Evolutionary conservation across 2,888 invertebrate genomes (phyloP).

Genomic region (Epistrophe eligans): DNA sequence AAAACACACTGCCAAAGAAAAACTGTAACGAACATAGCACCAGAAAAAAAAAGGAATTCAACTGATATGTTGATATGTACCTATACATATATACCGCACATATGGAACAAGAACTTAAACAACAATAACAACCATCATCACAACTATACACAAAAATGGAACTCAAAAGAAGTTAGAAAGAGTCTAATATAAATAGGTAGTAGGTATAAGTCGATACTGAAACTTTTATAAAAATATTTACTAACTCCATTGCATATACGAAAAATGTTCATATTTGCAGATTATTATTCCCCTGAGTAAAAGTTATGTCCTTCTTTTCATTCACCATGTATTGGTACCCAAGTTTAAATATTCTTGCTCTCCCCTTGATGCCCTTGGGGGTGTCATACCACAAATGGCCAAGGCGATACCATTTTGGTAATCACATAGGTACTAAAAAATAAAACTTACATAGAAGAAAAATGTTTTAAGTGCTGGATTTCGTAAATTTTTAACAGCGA

Average conservation of each 20-base stretch:
- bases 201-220: no score
- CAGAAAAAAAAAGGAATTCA: background rate
- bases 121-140: background rate
- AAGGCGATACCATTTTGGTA: conserved; percentile 54
- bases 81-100: background rate
- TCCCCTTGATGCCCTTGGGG: background rate
- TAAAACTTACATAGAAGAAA: conserved; percentile 13
- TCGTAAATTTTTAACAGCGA: conserved; percentile 54
- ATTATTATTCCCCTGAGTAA: conserved; percentile 68
- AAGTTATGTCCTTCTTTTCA: conserved; percentile 50
- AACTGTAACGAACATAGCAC: background rate
- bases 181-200: background rate
- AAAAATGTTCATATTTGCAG: conserved; percentile 67
- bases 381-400: conserved; percentile 38
- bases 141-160: background rate
- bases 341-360: conserved; percentile 48
- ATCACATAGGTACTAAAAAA: conserved; percentile 50
- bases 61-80: background rate
- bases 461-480: conserved; percentile 55
- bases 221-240: conserved; percentile 61
- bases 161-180: conserved; percentile 2
- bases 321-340: conserved; percentile 8
- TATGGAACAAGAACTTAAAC: conserved; percentile 8
- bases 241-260: conserved; percentile 64
- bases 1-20: background rate